Percentiles rank a stretch among this genome's conserved stretches.
phyloP scores from a whole-genome alignment of 2,113 vertebrate genomes.

The Numida meleagris region DNA sequence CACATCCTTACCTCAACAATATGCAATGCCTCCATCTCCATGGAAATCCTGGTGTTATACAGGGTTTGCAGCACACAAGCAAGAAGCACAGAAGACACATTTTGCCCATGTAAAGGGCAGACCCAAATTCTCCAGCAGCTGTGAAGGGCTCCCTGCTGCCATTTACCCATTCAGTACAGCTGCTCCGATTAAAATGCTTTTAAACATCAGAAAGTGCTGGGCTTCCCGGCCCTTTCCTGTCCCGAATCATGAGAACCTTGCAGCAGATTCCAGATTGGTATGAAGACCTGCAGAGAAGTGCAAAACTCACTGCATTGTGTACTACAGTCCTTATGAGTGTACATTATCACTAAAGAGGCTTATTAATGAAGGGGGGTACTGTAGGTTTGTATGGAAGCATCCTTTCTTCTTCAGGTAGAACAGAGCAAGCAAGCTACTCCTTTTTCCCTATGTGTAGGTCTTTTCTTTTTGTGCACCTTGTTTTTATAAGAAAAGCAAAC shows the following conservation, averaged over 20 bases:
- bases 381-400: neutral
- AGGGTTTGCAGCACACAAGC: neutral
- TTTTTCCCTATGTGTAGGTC: neutral
- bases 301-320: neutral
- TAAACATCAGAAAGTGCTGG: neutral
- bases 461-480: neutral
- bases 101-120: slow-evolving; percentile 30
- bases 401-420: neutral
- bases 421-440: neutral
- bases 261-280: neutral
- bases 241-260: neutral
- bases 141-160: neutral
- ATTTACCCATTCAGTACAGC: slow-evolving; percentile 9
- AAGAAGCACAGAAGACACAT: neutral
- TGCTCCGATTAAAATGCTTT: slow-evolving; percentile 5
- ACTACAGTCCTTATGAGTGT: neutral
- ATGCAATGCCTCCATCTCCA: slow-evolving; percentile 55
- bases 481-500: neutral
- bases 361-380: neutral
- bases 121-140: slow-evolving; percentile 15
- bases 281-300: neutral
- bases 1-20: slow-evolving; percentile 44
- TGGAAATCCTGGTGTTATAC: slow-evolving; percentile 58
- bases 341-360: neutral
- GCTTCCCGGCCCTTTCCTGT: neutral